These are phyloP conservation scores for Tetrax tetrax DNA, from an alignment of 2,113 vertebrate genomes.

Conservation along the genomic window DNA sequence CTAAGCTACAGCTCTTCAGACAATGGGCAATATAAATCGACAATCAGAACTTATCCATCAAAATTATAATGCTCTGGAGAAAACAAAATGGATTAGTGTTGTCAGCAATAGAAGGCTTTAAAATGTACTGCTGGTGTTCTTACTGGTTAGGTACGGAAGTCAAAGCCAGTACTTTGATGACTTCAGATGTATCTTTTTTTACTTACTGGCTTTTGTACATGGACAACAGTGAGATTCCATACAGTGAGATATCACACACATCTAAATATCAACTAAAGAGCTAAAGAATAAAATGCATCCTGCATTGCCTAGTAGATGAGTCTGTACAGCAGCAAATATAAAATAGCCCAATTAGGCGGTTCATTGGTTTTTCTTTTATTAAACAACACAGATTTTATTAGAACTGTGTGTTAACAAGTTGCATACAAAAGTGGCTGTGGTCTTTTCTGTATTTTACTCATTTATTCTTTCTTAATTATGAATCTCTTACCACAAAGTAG, in stretches of 20 bases:
- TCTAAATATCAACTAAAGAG: background rate
- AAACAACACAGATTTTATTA: background rate
- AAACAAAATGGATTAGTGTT: background rate
- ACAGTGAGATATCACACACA: background rate
- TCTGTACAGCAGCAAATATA: background rate
- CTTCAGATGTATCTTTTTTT: background rate
- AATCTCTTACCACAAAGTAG: conserved; percentile 79
- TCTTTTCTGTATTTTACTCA: background rate
- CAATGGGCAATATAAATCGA: background rate
- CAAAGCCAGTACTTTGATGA: background rate
- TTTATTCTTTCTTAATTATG: background rate
- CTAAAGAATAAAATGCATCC: background rate
- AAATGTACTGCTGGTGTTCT: background rate
- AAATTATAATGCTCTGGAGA: background rate
- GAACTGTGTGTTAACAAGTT: background rate
- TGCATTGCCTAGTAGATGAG: background rate
- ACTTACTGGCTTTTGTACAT: background rate
- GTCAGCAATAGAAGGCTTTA: background rate
- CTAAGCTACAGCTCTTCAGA: background rate
- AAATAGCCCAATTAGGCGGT: background rate
- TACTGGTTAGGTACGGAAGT: background rate
- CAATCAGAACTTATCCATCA: background rate
- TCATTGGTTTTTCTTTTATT: background rate
- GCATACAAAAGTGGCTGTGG: background rate
- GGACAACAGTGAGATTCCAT: background rate